Evolutionary conservation across 2,113 vertebrate genomes (phyloP).

Genomic region (Camelus dromedarius): DNA sequence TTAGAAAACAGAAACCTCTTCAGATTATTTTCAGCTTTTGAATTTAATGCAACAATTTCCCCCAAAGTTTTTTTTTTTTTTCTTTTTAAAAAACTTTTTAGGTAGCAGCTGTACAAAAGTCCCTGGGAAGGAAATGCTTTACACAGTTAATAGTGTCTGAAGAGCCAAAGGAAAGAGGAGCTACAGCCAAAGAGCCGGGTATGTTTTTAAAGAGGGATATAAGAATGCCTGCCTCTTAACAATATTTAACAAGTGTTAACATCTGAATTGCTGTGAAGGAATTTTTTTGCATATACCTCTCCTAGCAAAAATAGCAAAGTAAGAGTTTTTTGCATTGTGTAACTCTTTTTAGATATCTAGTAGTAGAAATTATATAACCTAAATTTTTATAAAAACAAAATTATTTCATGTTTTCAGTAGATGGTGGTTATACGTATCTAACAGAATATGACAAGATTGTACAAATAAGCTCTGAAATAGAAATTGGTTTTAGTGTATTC

Average conservation of each 20-base stretch:
- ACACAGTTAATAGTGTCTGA: slow-evolving; percentile 67
- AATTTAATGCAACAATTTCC: slow-evolving; percentile 59
- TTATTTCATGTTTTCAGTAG: slow-evolving; percentile 26
- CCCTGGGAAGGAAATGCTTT: slow-evolving; percentile 71
- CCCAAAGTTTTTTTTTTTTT: neutral
- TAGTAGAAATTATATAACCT: slow-evolving; percentile 41
- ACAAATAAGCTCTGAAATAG: slow-evolving; percentile 34
- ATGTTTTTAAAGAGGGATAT: slow-evolving; percentile 13
- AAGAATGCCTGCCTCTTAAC: neutral
- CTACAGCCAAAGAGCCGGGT: slow-evolving; percentile 79
- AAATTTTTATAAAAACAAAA: slow-evolving; percentile 50
- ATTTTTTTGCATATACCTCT: neutral
- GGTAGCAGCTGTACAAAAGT: slow-evolving; percentile 83
- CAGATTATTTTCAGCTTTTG: slow-evolving; percentile 55
- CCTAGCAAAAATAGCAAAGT: slow-evolving; percentile 32
- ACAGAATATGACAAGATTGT: slow-evolving; percentile 10
- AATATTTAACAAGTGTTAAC: neutral
- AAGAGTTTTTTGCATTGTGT: neutral
- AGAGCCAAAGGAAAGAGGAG: slow-evolving; percentile 81
- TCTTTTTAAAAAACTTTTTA: slow-evolving; percentile 83
- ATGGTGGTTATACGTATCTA: neutral
- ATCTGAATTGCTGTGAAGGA: slow-evolving; percentile 33
- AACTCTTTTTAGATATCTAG: slow-evolving; percentile 36
- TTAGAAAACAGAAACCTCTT: slow-evolving; percentile 56
- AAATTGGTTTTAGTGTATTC: neutral